phyloP scores from a whole-genome alignment of 2,113 vertebrate species.

The Melanostigma gelatinosum region DNA sequence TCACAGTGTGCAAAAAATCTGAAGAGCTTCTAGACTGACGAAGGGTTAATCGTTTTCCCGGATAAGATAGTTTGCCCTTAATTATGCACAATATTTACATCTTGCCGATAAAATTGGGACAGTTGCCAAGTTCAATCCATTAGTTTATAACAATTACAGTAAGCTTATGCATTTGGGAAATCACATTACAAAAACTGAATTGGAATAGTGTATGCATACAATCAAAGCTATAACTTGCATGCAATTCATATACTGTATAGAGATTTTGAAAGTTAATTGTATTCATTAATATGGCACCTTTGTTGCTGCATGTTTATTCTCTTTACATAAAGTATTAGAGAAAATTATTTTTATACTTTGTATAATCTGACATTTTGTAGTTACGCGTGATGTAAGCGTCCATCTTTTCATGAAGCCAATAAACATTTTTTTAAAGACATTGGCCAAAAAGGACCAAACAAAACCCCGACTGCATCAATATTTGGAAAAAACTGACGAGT shows the following conservation, averaged over 20 bases:
- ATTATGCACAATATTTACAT: neutral
- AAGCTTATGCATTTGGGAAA: conserved; percentile 18
- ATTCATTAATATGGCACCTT: neutral
- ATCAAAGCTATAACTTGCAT: neutral
- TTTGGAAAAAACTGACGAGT: conserved; percentile 46
- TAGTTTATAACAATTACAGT: conserved; percentile 24
- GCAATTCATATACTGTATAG: neutral
- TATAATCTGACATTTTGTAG: neutral
- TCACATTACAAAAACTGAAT: neutral
- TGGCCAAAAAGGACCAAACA: neutral
- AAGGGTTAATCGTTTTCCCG: neutral
- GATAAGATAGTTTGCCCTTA: neutral
- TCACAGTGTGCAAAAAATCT: neutral
- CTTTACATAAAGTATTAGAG: neutral
- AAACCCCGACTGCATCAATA: neutral
- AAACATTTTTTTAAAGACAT: no score
- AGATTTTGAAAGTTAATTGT: neutral
- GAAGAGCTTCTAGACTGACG: neutral
- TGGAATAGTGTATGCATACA: neutral
- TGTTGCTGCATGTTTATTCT: neutral
- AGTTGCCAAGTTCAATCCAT: conserved; percentile 39
- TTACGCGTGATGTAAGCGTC: neutral
- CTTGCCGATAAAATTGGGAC: conserved; percentile 11
- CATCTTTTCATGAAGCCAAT: neutral
- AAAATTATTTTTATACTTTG: neutral